Base-by-base conservation (phyloP, 2,888 invertebrate species). In the Tenthredo mesomela region DNA sequence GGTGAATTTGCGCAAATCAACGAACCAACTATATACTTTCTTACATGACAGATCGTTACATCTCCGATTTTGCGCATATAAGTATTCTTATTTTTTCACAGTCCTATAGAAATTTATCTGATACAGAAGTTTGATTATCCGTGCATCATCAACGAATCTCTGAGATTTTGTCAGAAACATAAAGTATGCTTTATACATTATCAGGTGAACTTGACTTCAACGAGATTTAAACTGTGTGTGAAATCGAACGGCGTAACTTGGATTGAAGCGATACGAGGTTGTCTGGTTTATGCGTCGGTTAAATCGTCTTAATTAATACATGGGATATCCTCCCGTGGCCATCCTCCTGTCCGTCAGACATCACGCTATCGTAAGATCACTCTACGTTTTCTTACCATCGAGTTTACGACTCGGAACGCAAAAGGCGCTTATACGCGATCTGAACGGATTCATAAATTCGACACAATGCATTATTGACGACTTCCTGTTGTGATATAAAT, bases 251-350 rank as follows among this genome's bases (percentile, higher is more conserved):
- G 40, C 21, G 40, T 18, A 37, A n/a, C 61, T 37, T 40, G 40
- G 80, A 80, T 61, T 80, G 61, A 37, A 80, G 61, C 80, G 80
- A 61, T 80, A 80, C 58, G 80, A 61, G 1, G 21, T 80, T 80
- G 80, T 80, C 61, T 21, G 80, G 58, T 80, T 80, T 61, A 80
- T 80, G 58, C 80, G 61, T 61, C 61, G 50, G 80, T 43, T 91
- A 88, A 90, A 90, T 88, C 88, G 88, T 87, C 88, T 89, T 90
- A 91, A 91, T 91, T 91, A 89, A 89, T 91, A 89, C 90, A 88
- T 87, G 87, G 89, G 87, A 87, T 89, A 37, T 37, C 37, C 37
- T 87, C 87, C 88, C 86, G 58, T 87, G 87, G 86, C 87, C 86
- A 86, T 89, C 86, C 85, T 86, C 86, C 89, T 88, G 90, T 90